Conservation (phyloP, 2,113 vertebrate genomes). For the Anser cygnoides region DNA sequence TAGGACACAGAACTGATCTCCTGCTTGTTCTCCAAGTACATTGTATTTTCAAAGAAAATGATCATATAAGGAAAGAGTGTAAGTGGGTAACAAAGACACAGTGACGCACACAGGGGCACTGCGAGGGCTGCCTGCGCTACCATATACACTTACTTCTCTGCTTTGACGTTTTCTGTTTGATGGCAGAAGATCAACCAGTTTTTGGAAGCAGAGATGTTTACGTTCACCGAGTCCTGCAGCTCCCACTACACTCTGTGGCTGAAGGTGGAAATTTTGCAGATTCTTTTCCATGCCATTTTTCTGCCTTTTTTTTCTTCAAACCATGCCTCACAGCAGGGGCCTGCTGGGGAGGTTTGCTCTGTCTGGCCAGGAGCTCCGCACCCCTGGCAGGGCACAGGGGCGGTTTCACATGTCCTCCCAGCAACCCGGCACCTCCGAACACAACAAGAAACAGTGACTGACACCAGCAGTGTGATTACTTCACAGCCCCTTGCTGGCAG, state of each 20-base stretch:
- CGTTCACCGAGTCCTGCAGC: not conserved
- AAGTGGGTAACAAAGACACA: not conserved
- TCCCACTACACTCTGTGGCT: not conserved
- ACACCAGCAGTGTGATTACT: not conserved
- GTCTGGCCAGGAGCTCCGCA: not conserved
- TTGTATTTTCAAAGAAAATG: not conserved
- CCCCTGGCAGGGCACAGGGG: not conserved
- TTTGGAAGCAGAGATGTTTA: not conserved
- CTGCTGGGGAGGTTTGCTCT: not conserved
- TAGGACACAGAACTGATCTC: not conserved
- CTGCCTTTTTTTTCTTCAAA: not conserved
- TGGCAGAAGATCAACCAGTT: not conserved
- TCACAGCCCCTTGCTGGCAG: not conserved
- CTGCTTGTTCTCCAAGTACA: not conserved
- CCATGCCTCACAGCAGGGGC: rapidly evolving
- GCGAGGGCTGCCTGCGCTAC: not conserved
- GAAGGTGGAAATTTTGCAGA: not conserved
- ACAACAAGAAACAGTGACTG: not conserved
- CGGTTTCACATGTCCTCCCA: rapidly evolving
- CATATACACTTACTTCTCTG: not conserved
- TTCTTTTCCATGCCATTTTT: not conserved
- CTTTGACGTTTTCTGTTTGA: not conserved
- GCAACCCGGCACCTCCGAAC: not conserved
- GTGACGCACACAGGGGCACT: not conserved
- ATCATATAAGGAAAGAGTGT: not conserved